A percentile compares a stretch with the other conserved stretches of the same genome.
Evolutionary conservation across 2,797 vertebrate genomes (phyloP).

Genomic region (Phalanger gymnotis): DNA sequence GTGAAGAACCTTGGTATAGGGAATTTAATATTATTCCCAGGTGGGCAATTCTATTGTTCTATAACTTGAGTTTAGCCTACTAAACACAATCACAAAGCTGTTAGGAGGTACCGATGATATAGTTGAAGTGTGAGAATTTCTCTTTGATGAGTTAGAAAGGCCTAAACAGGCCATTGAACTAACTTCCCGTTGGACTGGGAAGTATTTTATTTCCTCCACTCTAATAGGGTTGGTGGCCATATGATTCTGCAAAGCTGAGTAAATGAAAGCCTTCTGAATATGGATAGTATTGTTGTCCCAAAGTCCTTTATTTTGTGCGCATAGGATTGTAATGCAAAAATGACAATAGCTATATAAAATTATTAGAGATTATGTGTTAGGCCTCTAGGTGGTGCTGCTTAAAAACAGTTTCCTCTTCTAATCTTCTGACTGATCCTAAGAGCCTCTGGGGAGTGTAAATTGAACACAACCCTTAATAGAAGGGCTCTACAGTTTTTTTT

Average conservation of each 20-base stretch:
- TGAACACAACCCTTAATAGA: neutral
- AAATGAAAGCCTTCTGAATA: neutral
- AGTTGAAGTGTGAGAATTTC: neutral
- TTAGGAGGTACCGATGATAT: neutral
- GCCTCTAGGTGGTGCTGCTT: constrained; percentile 69
- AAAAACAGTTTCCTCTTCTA: constrained; percentile 28
- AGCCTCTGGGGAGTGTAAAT: neutral
- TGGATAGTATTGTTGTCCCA: neutral
- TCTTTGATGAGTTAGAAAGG: neutral
- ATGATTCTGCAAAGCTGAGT: neutral
- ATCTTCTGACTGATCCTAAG: neutral
- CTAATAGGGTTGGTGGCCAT: neutral
- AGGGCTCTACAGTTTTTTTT: neutral
- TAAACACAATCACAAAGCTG: neutral
- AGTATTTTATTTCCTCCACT: neutral
- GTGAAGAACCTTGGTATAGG: neutral
- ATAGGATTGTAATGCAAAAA: neutral
- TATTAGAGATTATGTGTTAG: constrained; percentile 36
- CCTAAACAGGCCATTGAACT: neutral
- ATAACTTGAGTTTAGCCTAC: neutral
- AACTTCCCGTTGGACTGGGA: neutral
- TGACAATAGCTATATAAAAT: neutral
- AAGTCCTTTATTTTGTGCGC: neutral
- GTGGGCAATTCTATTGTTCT: neutral
- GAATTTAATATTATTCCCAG: neutral